Evolutionary conservation across 2,797 vertebrate genomes (phyloP).

Genomic region (Vipera latastei): DNA sequence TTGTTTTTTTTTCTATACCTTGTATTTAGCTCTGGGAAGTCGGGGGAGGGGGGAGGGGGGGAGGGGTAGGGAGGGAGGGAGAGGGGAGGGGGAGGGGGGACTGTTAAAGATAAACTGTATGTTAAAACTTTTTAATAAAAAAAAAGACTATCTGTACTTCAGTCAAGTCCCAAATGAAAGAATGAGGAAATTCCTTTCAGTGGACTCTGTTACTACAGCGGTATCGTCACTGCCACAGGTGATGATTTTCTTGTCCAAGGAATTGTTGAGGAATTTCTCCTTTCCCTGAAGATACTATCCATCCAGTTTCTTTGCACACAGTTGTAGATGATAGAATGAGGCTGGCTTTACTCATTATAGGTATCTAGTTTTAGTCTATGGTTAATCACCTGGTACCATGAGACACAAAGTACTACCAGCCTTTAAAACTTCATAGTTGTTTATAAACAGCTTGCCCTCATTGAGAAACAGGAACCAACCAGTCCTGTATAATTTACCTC

Average conservation of each 20-base stretch:
- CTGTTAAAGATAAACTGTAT: too few species aligned
- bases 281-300: background rate
- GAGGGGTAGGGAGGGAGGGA: too few species aligned
- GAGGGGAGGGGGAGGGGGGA: too few species aligned
- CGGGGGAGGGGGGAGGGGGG: too few species aligned
- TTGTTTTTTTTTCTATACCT: too few species aligned
- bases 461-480: background rate
- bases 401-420: background rate
- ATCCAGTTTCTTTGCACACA: background rate
- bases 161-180: background rate
- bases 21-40: too few species aligned
- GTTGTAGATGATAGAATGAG: background rate
- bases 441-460: background rate
- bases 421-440: background rate
- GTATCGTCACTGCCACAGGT: background rate
- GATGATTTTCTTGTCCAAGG: background rate
- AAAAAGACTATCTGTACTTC: background rate
- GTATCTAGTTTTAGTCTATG: background rate
- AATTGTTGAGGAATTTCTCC: background rate
- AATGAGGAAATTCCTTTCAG: background rate
- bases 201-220: background rate
- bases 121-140: too few species aligned
- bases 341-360: background rate
- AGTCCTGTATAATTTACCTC: background rate
- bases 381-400: background rate